A percentile compares a stretch with the other conserved stretches of the same genome.
Evolutionary conservation across 2,113 vertebrate species (phyloP).

Genomic region (Glareola pratincola): DNA sequence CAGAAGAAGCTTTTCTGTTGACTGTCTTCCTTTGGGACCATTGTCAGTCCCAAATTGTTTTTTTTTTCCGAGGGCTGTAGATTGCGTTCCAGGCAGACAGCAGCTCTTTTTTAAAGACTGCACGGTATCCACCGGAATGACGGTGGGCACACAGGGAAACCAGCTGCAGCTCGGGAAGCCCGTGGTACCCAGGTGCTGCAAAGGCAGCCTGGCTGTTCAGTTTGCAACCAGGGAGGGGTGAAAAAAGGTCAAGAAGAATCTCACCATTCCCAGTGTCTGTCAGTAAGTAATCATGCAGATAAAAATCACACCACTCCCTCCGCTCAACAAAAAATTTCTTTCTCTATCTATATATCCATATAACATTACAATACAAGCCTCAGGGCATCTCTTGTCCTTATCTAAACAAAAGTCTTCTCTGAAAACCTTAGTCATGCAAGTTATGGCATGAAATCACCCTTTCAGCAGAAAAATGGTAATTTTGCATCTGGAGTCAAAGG

Average conservation of each 20-base stretch:
- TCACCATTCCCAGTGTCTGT: conserved; percentile 49
- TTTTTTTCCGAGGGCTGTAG: background rate
- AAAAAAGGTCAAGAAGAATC: conserved; percentile 45
- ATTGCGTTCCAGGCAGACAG: background rate
- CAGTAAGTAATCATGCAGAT: conserved; percentile 66
- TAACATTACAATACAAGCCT: conserved; percentile 65
- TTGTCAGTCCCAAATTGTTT: background rate
- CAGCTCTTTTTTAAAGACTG: background rate
- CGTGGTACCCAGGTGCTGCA: background rate
- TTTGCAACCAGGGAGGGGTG: conserved; percentile 17
- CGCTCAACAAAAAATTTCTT: conserved; percentile 54
- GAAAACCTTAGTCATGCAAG: conserved; percentile 69
- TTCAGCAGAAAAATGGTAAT: conserved; percentile 66
- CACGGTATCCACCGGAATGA: rapidly evolving
- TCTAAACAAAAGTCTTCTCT: conserved; percentile 70
- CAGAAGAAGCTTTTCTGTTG: background rate
- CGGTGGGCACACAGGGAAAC: background rate
- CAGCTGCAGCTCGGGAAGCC: background rate
- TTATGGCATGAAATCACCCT: conserved; percentile 67
- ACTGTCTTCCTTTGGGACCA: background rate
- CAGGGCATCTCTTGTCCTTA: conserved; percentile 67
- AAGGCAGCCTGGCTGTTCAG: background rate
- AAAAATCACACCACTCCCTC: conserved; percentile 64
- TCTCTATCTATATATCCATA: conserved; percentile 52
- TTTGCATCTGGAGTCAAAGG: conserved; percentile 61